These are phyloP conservation scores for Xiphophorus birchmanni DNA, from an alignment of 2,797 vertebrate genomes.

Conservation along the genomic window DNA sequence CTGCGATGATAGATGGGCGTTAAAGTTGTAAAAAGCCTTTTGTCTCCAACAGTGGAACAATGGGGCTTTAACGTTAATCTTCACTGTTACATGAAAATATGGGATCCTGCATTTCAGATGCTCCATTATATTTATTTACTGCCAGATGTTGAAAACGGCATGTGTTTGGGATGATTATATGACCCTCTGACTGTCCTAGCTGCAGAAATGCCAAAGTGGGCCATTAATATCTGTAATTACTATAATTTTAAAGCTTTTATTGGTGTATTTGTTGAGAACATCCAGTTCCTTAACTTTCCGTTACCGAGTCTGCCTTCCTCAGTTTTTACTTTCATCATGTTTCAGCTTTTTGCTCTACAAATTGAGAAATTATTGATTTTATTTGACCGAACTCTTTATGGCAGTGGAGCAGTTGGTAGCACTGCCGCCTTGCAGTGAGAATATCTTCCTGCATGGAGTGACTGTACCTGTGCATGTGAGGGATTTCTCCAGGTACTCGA, in stretches of 20 bases:
- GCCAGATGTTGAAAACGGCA: slow-evolving; percentile 34
- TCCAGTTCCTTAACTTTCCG: not conserved
- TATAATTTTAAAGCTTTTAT: slow-evolving; percentile 37
- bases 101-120: slow-evolving; percentile 21
- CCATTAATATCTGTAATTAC: slow-evolving; percentile 46
- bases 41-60: slow-evolving; percentile 21
- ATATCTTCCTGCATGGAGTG: not conserved
- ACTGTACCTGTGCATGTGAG: not conserved
- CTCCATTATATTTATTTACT: slow-evolving; percentile 16
- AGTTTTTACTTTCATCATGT: slow-evolving; percentile 11
- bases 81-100: slow-evolving; percentile 10
- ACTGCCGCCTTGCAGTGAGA: not conserved
- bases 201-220: slow-evolving; percentile 22
- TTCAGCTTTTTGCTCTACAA: not conserved
- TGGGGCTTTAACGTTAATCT: slow-evolving; percentile 13
- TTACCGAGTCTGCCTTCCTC: not conserved
- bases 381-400: not conserved
- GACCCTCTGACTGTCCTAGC: slow-evolving; percentile 38
- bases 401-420: not conserved
- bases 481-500: not conserved
- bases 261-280: slow-evolving; percentile 33
- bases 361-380: not conserved
- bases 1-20: slow-evolving; percentile 38
- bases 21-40: slow-evolving; percentile 27
- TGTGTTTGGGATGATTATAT: slow-evolving; percentile 55